Evolutionary conservation across 2,113 vertebrate genomes (phyloP).

Genomic region (Guaruba guarouba): DNA sequence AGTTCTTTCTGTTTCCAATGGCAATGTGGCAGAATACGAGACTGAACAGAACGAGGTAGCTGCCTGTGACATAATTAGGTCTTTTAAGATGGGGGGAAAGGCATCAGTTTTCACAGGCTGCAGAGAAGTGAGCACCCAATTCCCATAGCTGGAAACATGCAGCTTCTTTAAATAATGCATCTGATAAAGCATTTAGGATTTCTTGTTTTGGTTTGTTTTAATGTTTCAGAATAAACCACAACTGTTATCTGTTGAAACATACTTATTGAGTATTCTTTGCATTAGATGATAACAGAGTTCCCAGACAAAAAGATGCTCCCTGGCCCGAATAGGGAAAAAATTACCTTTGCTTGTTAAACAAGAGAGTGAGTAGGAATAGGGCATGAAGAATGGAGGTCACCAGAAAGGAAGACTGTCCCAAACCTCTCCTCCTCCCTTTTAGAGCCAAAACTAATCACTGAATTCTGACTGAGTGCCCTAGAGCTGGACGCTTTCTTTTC

Average conservation of each 20-base stretch:
- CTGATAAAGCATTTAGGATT: conserved; percentile 14
- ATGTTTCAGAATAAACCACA: neutral
- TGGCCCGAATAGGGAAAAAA: neutral
- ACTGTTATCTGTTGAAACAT: neutral
- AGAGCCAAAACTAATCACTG: neutral
- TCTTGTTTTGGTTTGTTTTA: neutral
- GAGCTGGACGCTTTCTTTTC: neutral
- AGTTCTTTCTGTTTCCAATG: conserved; percentile 45
- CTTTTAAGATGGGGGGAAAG: conserved; percentile 42
- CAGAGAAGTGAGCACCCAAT: conserved; percentile 3
- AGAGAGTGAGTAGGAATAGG: neutral
- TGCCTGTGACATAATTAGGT: conserved; percentile 56
- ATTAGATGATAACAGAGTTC: neutral
- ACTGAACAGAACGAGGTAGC: conserved; percentile 16
- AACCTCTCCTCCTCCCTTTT: neutral
- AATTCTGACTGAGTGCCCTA: neutral
- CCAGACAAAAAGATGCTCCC: neutral
- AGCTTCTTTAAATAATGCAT: conserved; percentile 29
- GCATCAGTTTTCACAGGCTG: conserved; percentile 12
- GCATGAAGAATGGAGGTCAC: neutral
- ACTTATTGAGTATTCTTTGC: neutral
- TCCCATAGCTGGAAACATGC: neutral
- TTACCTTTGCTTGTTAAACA: accelerated
- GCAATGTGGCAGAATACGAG: conserved; percentile 29
- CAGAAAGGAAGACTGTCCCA: neutral